phyloP scores from a whole-genome alignment of 2,888 invertebrate genomes.

The Meganola albula region DNA sequence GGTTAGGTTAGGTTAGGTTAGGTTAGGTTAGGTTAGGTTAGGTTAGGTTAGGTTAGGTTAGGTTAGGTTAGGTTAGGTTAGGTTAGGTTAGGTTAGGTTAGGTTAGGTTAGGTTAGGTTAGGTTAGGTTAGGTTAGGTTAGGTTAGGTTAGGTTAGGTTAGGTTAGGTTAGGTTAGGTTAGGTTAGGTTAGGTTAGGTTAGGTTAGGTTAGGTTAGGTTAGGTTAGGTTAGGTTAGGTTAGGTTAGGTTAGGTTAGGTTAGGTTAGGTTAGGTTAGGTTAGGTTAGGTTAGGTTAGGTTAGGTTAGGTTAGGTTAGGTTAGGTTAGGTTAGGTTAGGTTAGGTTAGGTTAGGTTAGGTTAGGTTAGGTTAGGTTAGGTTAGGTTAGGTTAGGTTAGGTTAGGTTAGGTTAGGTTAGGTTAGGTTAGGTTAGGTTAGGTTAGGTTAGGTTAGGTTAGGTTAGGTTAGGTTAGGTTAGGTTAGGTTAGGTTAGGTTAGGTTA shows the following conservation, averaged over 20 bases:
- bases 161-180: conserved; percentile 3
- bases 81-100: conserved; percentile 1
- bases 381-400: conserved; percentile 26
- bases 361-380: conserved; percentile 24
- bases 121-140: conserved; percentile 1
- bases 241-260: conserved; percentile 3
- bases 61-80: conserved; percentile 1
- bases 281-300: conserved; percentile 5
- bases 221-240: conserved; percentile 3
- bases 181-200: conserved; percentile 4
- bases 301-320: conserved; percentile 24
- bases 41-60: neutral
- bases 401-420: conserved; percentile 21
- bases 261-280: neutral
- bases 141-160: conserved; percentile 3
- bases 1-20: neutral
- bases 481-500: conserved; percentile 11
- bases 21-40: neutral
- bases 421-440: conserved; percentile 5
- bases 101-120: neutral
- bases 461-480: conserved; percentile 12
- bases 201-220: conserved; percentile 3
- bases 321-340: conserved; percentile 24
- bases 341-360: conserved; percentile 20
- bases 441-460: conserved; percentile 9